Conservation (phyloP, 1,140 invertebrate species). For the Trigoniulus corallinus region DNA sequence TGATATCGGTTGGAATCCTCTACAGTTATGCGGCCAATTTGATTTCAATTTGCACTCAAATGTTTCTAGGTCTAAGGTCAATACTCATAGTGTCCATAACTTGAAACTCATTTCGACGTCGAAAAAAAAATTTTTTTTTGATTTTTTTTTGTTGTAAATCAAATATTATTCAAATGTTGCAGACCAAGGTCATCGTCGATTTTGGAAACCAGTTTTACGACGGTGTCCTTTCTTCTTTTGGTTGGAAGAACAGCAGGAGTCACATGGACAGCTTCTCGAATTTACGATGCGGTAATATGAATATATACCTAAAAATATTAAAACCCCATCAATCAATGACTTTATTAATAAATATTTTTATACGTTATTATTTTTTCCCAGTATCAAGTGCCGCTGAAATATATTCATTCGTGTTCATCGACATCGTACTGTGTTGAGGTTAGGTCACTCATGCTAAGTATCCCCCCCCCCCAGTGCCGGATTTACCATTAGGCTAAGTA, state of each 20-base stretch:
- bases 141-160: no score
- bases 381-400: background rate
- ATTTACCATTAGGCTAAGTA: no score
- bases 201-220: background rate
- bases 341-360: background rate
- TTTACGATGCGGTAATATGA: background rate
- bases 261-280: background rate
- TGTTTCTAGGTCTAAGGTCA: background rate
- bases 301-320: background rate
- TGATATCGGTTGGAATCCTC: background rate
- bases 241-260: background rate
- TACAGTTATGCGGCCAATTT: background rate
- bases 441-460: no score
- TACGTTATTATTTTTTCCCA: background rate
- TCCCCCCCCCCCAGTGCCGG: no score
- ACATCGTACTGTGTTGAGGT: background rate
- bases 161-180: no score
- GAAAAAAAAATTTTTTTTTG: no score
- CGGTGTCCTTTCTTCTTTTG: background rate
- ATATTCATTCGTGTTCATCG: background rate
- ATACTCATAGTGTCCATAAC: no score
- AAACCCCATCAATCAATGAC: no score
- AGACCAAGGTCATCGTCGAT: background rate
- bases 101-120: no score
- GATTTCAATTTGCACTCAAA: background rate